Evolutionary conservation across 2,797 vertebrate species (phyloP), one percentile per base, ranked within the genome.

Genomic region (Forpus xanthops): DNA sequence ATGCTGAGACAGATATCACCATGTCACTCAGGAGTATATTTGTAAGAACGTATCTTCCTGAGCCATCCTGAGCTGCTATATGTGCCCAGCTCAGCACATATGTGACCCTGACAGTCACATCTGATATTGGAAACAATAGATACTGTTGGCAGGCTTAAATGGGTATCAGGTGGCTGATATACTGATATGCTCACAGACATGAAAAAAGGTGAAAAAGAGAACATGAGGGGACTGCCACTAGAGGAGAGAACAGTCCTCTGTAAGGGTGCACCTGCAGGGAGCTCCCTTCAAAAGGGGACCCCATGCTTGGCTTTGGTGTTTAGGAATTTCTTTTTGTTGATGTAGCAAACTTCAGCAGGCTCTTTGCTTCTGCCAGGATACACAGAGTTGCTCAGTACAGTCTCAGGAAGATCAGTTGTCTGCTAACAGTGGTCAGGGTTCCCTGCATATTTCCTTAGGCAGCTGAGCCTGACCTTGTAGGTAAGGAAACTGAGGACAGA

Each of bases 291-390:
- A 31, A 67, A 58, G 17, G 19, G 20, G 16, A 81, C 11, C 31
- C 9, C 0, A 0, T 55, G 52, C 80, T 73, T 61, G 35, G 47
- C 68, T 89, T 77, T 76, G 37, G 41, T 56, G 39, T 52, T 64
- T 12, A 73, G 42, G 44, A 67, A 27, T 58, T 67, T 50, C 9
- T 47, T n/a, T 35, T 25, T 31, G 61, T n/a, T 27, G 37, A 55
- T 9, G 41, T 27, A 9, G 25, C 20, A 65, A 52, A 80, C 13
- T 2, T 11, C 42, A 82, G 9, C 0, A 0, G 20, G 44, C 2
- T 1, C 13, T 87, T 73, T 64, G 28, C 35, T 60, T 74, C 72
- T 77, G 56, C 52, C 65, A 47, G 67, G 50, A 30, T 1, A 8
- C 19, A 20, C 0, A 0, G 64, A 17, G 47, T 15, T 67, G 33